Conservation (phyloP, 2,113 vertebrate genomes). For the Chitala chitala region DNA sequence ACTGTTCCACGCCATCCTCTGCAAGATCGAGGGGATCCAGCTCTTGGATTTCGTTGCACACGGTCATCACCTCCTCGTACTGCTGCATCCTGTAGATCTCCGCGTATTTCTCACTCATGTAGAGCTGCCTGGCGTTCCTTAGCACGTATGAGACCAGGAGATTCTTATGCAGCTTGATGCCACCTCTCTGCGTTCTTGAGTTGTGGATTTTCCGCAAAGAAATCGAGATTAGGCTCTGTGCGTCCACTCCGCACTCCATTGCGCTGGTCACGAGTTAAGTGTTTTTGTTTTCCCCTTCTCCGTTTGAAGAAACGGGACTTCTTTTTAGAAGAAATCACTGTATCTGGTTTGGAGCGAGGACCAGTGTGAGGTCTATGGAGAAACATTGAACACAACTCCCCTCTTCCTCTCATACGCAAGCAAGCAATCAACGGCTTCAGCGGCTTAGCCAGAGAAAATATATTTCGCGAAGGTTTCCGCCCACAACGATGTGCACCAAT, state of each 20-base stretch:
- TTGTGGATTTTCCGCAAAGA: constrained; percentile 92
- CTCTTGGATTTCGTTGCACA: constrained; percentile 46
- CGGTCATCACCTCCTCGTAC: constrained; percentile 60
- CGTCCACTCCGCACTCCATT: constrained; percentile 87
- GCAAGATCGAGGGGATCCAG: constrained; percentile 69
- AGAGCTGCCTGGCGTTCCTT: constrained; percentile 86
- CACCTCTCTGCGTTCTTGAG: constrained; percentile 87
- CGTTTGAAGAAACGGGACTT: constrained; percentile 39
- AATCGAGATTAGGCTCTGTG: constrained; percentile 86
- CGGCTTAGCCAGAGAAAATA: constrained; percentile 62
- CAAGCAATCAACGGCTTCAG: constrained; percentile 56
- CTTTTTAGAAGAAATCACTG: constrained; percentile 38
- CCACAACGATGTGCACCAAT: constrained; percentile 34
- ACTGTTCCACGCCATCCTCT: constrained; percentile 67
- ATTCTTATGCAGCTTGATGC: constrained; percentile 93
- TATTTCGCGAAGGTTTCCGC: constrained; percentile 36
- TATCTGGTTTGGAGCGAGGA: constrained; percentile 39
- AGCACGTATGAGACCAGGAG: constrained; percentile 89
- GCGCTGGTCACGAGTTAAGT: constrained; percentile 30
- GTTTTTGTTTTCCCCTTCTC: constrained; percentile 29
- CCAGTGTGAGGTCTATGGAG: constrained; percentile 48
- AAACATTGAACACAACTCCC: constrained; percentile 57
- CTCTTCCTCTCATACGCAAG: constrained; percentile 41
- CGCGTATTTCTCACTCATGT: constrained; percentile 82
- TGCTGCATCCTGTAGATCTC: constrained; percentile 77